phyloP scores from a whole-genome alignment of 2,797 vertebrate genomes.

The Anomalospiza imberbis region DNA sequence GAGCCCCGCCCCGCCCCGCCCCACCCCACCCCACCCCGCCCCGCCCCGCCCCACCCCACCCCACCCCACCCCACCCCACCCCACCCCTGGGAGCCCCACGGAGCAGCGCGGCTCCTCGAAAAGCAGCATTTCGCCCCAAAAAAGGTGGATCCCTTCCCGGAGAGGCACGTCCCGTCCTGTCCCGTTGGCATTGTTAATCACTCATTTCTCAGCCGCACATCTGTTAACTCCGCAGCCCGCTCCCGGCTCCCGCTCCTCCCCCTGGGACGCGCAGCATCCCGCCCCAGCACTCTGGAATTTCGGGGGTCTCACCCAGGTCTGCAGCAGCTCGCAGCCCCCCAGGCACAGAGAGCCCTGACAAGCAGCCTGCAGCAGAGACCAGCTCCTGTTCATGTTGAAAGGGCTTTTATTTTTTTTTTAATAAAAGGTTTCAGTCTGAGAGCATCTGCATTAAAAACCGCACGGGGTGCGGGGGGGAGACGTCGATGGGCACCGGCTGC shows the following conservation, averaged over 20 bases:
- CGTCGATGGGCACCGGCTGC: neutral
- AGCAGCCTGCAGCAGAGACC: neutral
- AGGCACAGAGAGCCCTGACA: neutral
- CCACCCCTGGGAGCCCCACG: no score
- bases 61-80: no score
- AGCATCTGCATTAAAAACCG: neutral
- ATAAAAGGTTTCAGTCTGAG: neutral
- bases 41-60: no score
- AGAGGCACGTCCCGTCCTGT: neutral
- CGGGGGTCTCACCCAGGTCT: neutral
- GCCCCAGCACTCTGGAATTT: accelerated
- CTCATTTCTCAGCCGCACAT: neutral
- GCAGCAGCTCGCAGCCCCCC: neutral
- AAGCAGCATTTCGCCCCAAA: neutral
- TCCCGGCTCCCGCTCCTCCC: neutral
- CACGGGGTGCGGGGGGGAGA: neutral
- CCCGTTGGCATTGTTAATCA: neutral
- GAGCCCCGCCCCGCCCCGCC: neutral
- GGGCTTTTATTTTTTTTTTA: neutral
- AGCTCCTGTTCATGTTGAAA: neutral
- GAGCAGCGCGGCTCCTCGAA: no score
- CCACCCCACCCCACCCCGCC: no score
- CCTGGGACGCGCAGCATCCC: neutral
- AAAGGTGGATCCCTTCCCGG: neutral
- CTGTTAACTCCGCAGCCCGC: neutral